Conservation (phyloP, 2,888 invertebrate genomes). For the Escarpia spicata region DNA sequence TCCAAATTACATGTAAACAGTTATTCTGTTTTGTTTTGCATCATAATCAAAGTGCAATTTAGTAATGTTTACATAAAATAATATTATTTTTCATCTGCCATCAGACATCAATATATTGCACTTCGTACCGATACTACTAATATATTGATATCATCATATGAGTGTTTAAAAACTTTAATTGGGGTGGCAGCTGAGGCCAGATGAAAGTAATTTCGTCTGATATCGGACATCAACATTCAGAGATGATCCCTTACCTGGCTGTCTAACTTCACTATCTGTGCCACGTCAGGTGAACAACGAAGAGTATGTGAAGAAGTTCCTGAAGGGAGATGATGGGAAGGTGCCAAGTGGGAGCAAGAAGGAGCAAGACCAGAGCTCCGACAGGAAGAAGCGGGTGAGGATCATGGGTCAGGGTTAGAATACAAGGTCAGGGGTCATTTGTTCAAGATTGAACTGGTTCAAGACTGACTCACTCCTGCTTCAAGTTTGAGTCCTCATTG, state of each 20-base stretch:
- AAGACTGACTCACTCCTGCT: not conserved
- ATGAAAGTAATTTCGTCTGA: too few relatives aligned
- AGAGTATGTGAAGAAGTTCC: constrained; percentile 63
- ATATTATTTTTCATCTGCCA: too few relatives aligned
- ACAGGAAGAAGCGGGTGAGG: constrained; percentile 9
- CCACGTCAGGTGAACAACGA: constrained; percentile 61
- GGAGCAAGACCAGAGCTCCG: not conserved
- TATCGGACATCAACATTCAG: too few relatives aligned
- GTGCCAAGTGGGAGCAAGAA: not conserved
- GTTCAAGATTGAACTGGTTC: not conserved
- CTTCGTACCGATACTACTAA: too few relatives aligned
- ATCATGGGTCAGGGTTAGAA: not conserved
- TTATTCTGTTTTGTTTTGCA: too few relatives aligned
- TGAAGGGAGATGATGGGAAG: constrained; percentile 46
- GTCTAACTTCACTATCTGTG: not conserved
- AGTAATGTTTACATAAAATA: too few relatives aligned
- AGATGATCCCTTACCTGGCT: not conserved
- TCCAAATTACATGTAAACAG: too few relatives aligned
- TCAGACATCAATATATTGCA: too few relatives aligned
- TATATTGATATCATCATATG: too few relatives aligned
- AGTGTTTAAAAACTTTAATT: too few relatives aligned
- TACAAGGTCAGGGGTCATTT: not conserved
- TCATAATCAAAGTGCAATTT: too few relatives aligned
- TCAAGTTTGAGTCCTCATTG: not conserved
- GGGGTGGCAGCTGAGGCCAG: too few relatives aligned